phyloP scores from a whole-genome alignment of 2,113 vertebrate species.

The Pygoscelis antarcticus region DNA sequence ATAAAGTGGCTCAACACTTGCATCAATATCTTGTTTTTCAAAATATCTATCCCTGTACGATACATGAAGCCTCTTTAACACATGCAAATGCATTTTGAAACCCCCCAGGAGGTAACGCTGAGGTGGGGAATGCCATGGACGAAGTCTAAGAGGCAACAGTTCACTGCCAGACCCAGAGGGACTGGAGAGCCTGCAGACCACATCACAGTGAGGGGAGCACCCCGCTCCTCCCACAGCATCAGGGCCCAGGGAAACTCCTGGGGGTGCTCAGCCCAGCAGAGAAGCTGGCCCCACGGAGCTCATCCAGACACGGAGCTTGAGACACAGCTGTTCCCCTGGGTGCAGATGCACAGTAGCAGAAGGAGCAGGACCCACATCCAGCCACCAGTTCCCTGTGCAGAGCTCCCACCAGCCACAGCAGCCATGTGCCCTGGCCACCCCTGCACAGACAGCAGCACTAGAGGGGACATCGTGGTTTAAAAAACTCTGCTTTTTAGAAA shows the following conservation, averaged over 20 bases:
- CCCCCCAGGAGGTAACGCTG: accelerated
- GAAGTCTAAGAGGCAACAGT: neutral
- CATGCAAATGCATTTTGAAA: accelerated
- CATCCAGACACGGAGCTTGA: accelerated
- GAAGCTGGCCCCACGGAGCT: accelerated
- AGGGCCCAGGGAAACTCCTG: neutral
- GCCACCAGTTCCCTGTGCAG: accelerated
- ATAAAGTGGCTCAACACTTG: conserved; percentile 30
- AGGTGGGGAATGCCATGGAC: accelerated
- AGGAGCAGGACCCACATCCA: neutral
- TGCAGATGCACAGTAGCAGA: accelerated
- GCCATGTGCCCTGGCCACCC: accelerated
- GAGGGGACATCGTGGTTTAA: accelerated
- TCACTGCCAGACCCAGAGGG: accelerated
- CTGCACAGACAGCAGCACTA: accelerated
- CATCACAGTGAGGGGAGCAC: accelerated
- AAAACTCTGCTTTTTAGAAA: neutral
- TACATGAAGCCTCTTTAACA: neutral
- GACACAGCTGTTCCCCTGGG: accelerated
- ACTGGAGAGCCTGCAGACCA: too few relatives aligned
- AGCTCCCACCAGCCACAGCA: neutral
- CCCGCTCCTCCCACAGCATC: accelerated
- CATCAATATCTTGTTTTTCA: conserved; percentile 51
- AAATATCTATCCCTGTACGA: neutral
- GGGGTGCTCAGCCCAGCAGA: neutral